These are phyloP conservation scores for Vollenhovia emeryi DNA, from an alignment of 1,140 invertebrate genomes.

Conservation along the genomic window DNA sequence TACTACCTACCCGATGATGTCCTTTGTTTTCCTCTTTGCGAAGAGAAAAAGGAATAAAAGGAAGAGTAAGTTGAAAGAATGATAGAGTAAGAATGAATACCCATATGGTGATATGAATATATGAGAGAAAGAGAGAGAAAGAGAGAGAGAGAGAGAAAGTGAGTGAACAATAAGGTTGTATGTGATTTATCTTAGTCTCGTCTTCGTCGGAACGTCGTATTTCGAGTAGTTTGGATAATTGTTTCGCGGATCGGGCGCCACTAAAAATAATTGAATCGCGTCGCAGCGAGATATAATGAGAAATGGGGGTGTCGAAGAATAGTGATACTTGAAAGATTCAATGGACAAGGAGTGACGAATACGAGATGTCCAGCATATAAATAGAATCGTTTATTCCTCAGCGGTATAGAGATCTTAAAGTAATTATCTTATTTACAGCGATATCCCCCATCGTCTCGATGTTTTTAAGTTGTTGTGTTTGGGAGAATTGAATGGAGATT, in stretches of 20 bases:
- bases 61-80: background rate
- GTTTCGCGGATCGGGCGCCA: constrained; percentile 8
- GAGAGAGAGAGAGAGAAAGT: background rate
- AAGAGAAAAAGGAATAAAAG: constrained; percentile 48
- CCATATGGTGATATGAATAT: too few species aligned
- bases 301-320: background rate
- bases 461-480: constrained; percentile 80
- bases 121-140: constrained; percentile 35
- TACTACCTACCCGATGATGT: constrained; percentile 44
- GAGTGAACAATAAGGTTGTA: constrained; percentile 14
- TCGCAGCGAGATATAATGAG: constrained; percentile 7
- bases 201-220: constrained; percentile 44
- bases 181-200: constrained; percentile 42
- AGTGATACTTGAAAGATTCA: constrained; percentile 28
- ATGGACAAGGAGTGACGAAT: background rate
- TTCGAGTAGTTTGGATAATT: constrained; percentile 44
- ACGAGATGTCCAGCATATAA: constrained; percentile 6
- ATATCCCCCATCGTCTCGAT: constrained; percentile 70
- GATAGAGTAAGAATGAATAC: too few species aligned
- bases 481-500: constrained; percentile 64
- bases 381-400: constrained; percentile 77
- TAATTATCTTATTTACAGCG: constrained; percentile 77
- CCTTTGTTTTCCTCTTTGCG: constrained; percentile 37
- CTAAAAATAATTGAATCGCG: background rate
- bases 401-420: constrained; percentile 79